These are phyloP conservation scores for Sebastes nivosus DNA, from an alignment of 2,797 vertebrate species.

Conservation along the genomic window DNA sequence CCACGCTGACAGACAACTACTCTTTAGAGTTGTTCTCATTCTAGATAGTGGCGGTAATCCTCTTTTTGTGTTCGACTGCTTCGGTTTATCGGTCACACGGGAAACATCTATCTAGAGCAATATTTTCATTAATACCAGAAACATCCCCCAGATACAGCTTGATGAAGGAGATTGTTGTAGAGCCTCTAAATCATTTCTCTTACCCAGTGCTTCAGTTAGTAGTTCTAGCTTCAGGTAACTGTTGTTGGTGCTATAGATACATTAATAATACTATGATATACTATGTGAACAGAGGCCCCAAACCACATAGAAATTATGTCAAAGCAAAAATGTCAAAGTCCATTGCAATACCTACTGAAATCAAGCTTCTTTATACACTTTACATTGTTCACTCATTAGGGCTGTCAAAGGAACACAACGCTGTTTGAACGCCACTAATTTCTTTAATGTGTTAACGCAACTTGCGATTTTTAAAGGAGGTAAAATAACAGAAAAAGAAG, in stretches of 20 bases:
- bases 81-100: conserved; percentile 36
- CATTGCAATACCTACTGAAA: no score
- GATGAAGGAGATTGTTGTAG: conserved; percentile 11
- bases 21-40: conserved; percentile 43
- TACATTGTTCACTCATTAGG: neutral
- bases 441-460: no score
- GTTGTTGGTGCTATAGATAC: neutral
- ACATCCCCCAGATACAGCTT: conserved; percentile 6
- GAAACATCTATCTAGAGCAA: conserved; percentile 26
- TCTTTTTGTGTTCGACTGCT: conserved; percentile 33
- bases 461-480: no score
- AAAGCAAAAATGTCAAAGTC: neutral
- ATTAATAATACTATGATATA: neutral
- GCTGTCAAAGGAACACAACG: no score
- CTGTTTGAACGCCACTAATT: no score
- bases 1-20: conserved; percentile 9
- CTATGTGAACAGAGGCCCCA: neutral
- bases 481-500: no score
- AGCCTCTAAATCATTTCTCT: neutral
- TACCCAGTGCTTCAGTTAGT: neutral
- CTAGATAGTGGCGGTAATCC: conserved; percentile 50
- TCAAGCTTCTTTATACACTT: neutral
- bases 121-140: conserved; percentile 30
- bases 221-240: neutral
- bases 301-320: neutral